Base-by-base conservation (phyloP, 2,113 vertebrate genomes). In the Chaetodon auriga region DNA sequence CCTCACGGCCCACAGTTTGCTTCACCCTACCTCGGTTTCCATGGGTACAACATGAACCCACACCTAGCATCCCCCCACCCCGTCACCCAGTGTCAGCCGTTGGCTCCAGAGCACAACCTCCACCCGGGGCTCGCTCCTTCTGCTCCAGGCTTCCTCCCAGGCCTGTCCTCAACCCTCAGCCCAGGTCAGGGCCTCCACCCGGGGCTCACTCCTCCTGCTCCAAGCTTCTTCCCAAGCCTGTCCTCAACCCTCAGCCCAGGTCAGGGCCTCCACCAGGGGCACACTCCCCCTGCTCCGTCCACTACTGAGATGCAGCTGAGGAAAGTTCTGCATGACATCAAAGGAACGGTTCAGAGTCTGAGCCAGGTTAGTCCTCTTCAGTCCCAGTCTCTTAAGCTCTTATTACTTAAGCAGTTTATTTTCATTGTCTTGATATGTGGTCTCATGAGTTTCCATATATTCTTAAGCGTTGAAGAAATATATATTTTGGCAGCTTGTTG, bases 221-320 rank as follows among this genome's bases (percentile, higher is more conserved):
- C 95, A n/a, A n/a, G 86, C 19, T 87, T 81, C 51, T 13, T 35
- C 49, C 58, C 73, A 48, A 54, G 49, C 23, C 15, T 65, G 30
- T 38, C 55, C 7, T 66, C 83, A 1, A 2, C 45, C 36, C 58
- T 48, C 6, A 35, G 43, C 51, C 63, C 45, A 0, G 45, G n/a
- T 60, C 69, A 71, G 13, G 53, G 65, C 63, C 49, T 82, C 60
- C 58, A 83, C 14, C 62, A 13, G 0, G 79, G 77, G 12, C 55
- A 4, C 11, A 1, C 46, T 45, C 36, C 63, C 69, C 19, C 80
- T 43, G n/a, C 57, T 46, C 79, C 95, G 7, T 96, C 97, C 61
- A 95, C 95, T 49, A 96, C 97, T 1, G 98, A 99, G 93, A 97
- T 98, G 97, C 98, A 99, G 89, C 92, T 99, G n/a, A 95, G 96